phyloP scores from a whole-genome alignment of 1,140 invertebrate genomes.

The Drosophila saltans region DNA sequence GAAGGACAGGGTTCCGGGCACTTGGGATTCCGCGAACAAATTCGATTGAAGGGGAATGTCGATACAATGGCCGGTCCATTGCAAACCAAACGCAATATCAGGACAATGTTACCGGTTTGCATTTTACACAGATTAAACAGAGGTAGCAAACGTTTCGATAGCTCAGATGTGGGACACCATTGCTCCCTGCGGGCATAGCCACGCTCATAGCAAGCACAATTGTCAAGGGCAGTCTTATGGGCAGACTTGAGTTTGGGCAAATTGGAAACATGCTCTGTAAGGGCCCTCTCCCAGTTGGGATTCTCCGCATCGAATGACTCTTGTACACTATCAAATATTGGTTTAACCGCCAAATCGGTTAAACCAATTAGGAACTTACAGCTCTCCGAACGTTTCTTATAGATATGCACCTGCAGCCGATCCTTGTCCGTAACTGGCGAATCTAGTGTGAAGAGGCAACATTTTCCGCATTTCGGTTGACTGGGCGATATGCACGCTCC shows the following conservation, averaged over 20 bases:
- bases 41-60: conserved; percentile 53
- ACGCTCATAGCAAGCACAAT: conserved; percentile 67
- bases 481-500: conserved; percentile 63
- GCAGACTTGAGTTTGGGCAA: conserved; percentile 58
- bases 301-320: conserved; percentile 73
- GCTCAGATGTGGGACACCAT: conserved; percentile 71
- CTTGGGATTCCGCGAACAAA: conserved; percentile 69
- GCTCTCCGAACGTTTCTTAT: conserved; percentile 75
- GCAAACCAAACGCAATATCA: conserved; percentile 69
- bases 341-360: conserved; percentile 68
- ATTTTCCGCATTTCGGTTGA: conserved; percentile 74
- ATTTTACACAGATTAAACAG: conserved; percentile 76
- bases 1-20: conserved; percentile 36
- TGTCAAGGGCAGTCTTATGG: conserved; percentile 53
- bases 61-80: conserved; percentile 75
- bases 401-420: conserved; percentile 69
- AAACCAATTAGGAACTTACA: conserved; percentile 77
- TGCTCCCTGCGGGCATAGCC: conserved; percentile 54
- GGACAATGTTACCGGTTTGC: conserved; percentile 78
- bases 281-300: conserved; percentile 54
- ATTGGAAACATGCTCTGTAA: conserved; percentile 33
- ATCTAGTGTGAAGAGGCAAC: conserved; percentile 73
- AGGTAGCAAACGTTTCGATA: conserved; percentile 68
- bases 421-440: conserved; percentile 70
- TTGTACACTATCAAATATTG: conserved; percentile 72